Conservation (phyloP, 2,797 vertebrate species). For the Pseudotriccus pelzelni region DNA sequence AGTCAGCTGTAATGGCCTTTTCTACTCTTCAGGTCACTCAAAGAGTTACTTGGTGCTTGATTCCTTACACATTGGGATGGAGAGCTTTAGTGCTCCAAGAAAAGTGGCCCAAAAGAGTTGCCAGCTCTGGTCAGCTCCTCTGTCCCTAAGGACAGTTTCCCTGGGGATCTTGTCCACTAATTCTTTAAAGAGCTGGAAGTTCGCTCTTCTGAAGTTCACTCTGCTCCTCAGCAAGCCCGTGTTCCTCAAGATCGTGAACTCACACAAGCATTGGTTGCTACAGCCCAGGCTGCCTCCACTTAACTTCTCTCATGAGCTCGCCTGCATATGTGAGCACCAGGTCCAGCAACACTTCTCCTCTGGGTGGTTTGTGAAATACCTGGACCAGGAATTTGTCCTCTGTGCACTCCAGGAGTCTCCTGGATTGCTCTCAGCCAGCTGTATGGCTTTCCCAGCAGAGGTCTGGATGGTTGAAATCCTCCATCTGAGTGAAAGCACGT, state of each 20-base stretch:
- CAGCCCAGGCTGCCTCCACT: not conserved
- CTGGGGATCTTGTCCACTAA: not conserved
- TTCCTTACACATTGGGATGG: not conserved
- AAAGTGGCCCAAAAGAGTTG: not conserved
- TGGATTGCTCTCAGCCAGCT: not conserved
- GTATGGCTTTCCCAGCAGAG: not conserved
- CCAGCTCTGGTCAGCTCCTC: not conserved
- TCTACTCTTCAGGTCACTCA: not conserved
- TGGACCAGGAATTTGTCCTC: not conserved
- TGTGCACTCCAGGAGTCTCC: not conserved
- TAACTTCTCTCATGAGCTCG: not conserved
- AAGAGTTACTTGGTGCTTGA: accelerated
- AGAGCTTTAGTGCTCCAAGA: not conserved
- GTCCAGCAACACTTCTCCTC: not conserved
- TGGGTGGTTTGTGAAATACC: not conserved
- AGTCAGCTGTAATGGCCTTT: not conserved
- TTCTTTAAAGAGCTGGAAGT: not conserved
- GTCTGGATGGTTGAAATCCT: not conserved
- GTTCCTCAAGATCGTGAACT: not conserved
- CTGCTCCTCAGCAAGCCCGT: not conserved
- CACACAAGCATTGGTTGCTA: not conserved
- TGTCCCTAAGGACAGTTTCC: not conserved
- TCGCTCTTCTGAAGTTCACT: not conserved
- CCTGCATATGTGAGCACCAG: not conserved
- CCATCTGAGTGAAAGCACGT: not conserved